These are phyloP conservation scores for Meloidogyne hapla DNA, from an alignment of 1,140 invertebrate genomes.

Conservation along the genomic window DNA sequence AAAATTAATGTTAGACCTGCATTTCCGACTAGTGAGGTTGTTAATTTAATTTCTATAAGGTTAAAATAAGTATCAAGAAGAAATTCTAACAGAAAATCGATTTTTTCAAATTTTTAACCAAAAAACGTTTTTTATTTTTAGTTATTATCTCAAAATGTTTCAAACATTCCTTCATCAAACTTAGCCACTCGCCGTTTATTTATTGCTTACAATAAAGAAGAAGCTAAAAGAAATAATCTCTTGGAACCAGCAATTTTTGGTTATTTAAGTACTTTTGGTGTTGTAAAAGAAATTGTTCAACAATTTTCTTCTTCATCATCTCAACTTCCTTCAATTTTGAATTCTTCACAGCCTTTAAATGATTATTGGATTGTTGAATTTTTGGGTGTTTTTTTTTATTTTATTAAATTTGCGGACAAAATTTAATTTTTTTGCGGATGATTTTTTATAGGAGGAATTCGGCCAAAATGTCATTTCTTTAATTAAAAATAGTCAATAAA, in stretches of 20 bases:
- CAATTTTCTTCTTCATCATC: slow-evolving; percentile 20
- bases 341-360: slow-evolving; percentile 3
- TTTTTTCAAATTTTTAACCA: no score
- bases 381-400: not conserved
- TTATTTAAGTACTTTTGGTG: slow-evolving; percentile 24
- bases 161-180: not conserved
- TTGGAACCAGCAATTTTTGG: slow-evolving; percentile 25
- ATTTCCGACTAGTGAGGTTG: slow-evolving; percentile 16
- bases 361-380: slow-evolving; percentile 32
- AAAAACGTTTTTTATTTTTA: not conserved
- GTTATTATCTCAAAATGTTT: not conserved
- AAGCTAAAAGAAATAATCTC: slow-evolving; percentile 14
- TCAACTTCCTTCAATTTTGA: slow-evolving; percentile 2
- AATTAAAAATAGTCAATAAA: no score
- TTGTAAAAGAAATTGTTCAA: slow-evolving; percentile 28
- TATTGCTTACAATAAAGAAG: slow-evolving; percentile 14
- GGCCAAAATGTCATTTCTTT: no score
- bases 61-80: no score
- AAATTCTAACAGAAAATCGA: no score
- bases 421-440: no score
- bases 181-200: slow-evolving; percentile 14
- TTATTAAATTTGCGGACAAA: no score
- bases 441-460: no score
- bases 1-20: slow-evolving; percentile 34
- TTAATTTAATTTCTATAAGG: no score